These are phyloP conservation scores for Drosophila aldrichi DNA, from an alignment of 2,888 invertebrate genomes.

Conservation along the genomic window DNA sequence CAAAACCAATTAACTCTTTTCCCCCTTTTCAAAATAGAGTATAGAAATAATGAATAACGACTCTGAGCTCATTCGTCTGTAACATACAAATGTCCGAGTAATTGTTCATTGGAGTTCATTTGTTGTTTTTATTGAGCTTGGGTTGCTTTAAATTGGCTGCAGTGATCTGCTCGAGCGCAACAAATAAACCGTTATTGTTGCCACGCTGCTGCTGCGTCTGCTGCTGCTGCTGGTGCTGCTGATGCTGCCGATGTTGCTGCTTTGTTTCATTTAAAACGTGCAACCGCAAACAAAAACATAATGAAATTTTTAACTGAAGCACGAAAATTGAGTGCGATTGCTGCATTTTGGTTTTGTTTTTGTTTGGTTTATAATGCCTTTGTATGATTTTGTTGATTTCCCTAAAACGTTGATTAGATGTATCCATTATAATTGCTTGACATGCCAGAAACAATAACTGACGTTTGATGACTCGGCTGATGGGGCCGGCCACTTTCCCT, in stretches of 20 bases:
- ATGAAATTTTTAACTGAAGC: conserved; percentile 77
- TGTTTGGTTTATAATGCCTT: conserved; percentile 14
- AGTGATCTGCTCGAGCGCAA: conserved; percentile 66
- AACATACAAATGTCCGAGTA: conserved; percentile 60
- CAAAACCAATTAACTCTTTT: conserved; percentile 12
- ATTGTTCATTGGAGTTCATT: conserved; percentile 65
- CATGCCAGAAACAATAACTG: conserved; percentile 67
- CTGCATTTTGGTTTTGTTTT: conserved; percentile 37
- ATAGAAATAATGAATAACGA: conserved; percentile 21
- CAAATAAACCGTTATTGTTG: conserved; percentile 50
- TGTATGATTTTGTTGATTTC: conserved; percentile 63
- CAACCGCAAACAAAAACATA: conserved; percentile 72
- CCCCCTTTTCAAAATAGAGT: conserved; percentile 8
- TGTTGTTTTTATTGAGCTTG: conserved; percentile 58
- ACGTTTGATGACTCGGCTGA: conserved; percentile 58
- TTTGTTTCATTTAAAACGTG: conserved; percentile 66
- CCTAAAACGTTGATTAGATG: conserved; percentile 80
- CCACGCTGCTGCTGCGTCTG: conserved; percentile 13
- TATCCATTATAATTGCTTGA: conserved; percentile 76
- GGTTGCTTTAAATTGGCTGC: conserved; percentile 56
- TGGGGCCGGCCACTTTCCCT: conserved; percentile 57
- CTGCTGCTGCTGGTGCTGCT: conserved; percentile 6
- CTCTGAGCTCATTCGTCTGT: conserved; percentile 48
- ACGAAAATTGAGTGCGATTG: conserved; percentile 76
- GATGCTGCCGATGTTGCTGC: neutral